Conservation (phyloP, 2,797 vertebrate genomes). For the Tympanoctomys barrerae region DNA sequence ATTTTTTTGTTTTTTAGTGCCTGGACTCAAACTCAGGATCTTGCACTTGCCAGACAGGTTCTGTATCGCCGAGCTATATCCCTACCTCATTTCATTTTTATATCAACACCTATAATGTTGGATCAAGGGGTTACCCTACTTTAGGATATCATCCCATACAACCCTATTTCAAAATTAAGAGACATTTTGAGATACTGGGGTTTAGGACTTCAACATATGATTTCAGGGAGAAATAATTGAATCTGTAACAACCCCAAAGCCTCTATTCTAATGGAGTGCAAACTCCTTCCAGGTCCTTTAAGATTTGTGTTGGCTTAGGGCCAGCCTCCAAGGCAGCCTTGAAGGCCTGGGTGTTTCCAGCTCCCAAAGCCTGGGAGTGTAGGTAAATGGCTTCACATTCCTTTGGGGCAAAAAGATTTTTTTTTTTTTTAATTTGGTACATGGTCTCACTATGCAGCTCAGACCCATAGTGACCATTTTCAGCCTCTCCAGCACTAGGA, state of each 20-base stretch:
- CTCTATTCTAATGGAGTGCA: background rate
- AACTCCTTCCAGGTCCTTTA: background rate
- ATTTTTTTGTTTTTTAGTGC: background rate
- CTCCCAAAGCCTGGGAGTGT: background rate
- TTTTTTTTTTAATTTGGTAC: too few relatives aligned
- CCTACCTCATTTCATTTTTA: background rate
- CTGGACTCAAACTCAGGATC: too few relatives aligned
- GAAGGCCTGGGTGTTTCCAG: background rate
- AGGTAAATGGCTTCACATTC: background rate
- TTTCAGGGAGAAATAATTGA: background rate
- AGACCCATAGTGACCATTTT: too few relatives aligned
- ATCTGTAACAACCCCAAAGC: background rate
- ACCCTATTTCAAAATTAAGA: constrained; percentile 41
- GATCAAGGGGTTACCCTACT: background rate
- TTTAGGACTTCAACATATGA: background rate
- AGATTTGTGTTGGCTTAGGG: background rate
- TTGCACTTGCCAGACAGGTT: too few relatives aligned
- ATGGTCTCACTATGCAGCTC: too few relatives aligned
- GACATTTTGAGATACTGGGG: constrained; percentile 20
- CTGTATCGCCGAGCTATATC: too few relatives aligned
- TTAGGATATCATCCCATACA: background rate
- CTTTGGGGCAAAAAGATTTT: background rate
- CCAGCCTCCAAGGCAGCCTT: background rate
- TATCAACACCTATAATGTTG: background rate
- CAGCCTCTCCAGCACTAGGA: too few relatives aligned